Evolutionary conservation across 2,888 invertebrate genomes (phyloP), one percentile per base, ranked within the genome.

Genomic region (Melitaea athalia): DNA sequence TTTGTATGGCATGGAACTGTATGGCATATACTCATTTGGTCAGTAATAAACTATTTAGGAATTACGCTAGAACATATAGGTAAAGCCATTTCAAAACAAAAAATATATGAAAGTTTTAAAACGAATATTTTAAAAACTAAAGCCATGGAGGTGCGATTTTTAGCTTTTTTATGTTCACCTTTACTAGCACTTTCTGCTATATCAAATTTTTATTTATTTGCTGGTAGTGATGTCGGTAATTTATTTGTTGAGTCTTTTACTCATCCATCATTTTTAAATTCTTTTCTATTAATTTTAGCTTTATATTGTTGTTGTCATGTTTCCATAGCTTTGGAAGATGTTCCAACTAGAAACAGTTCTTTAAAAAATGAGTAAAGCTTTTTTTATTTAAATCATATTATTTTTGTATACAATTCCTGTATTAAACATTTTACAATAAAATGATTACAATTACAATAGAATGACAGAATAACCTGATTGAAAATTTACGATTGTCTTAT

Each of bases 1-100:
- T 98, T 95, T 79, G 83, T 97, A 71, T 99, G 99, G 99, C 99
- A 99, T 85, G 98, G 98, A 47, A 94, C 95, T 59, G 95, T 95
- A 70, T 89, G 91, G 73, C 95, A 95, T 77, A 95, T 98, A 74
- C 94, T 98, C 70, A 89, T 97, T 67, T 99, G 99, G 98, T 94
- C 97, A n/a, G 77, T 94, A 11, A 87, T 98, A n/a, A 99, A 99
- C 89, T 98, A 95, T 81, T 74, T 95, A 6, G 98, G 97, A 45
- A 93, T 98, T 59, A 89, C 94, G 12, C 81, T 96, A 15, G 98
- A 98, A 88, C 93, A 94, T 76, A 67, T 94, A 14, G 94, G 94
- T 1, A 94, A 91, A 81, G 77, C 82, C 31, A 70, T 94, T 45
- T 91, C 94, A 8, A 82, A 85, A 62, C 91, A 88, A 53, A 79